Evolutionary conservation across 2,113 vertebrate genomes (phyloP).

Genomic region (Callospermophilus lateralis): DNA sequence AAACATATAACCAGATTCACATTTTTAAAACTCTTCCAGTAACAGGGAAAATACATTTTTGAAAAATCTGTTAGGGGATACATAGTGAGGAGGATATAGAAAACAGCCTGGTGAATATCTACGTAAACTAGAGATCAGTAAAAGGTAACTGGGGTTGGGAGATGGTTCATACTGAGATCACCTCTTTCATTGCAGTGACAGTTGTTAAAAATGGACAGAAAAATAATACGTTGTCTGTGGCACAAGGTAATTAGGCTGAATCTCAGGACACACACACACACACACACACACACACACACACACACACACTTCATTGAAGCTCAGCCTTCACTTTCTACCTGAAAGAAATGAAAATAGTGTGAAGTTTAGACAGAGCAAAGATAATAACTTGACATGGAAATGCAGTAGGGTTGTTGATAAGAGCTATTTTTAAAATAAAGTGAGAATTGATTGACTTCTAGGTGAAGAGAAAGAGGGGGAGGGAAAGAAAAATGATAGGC

Average conservation of each 20-base stretch:
- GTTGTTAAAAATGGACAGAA: slow-evolving; percentile 50
- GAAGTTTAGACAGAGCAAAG: slow-evolving; percentile 32
- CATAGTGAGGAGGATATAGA: background rate
- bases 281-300: too few relatives aligned
- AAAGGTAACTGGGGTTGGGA: background rate
- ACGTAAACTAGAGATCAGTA: slow-evolving; percentile 52
- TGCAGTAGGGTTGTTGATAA: background rate
- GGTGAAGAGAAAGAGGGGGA: background rate
- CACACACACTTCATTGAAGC: background rate
- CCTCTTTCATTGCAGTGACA: background rate
- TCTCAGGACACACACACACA: background rate
- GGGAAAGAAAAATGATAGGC: background rate
- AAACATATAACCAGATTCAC: slow-evolving; percentile 5
- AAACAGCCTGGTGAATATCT: slow-evolving; percentile 21
- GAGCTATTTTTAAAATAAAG: slow-evolving; percentile 15
- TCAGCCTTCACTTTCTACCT: background rate
- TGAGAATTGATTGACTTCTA: background rate
- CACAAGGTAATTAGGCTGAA: slow-evolving; percentile 50
- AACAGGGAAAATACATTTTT: slow-evolving; percentile 9
- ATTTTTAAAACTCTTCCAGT: slow-evolving; percentile 14
- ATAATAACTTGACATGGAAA: slow-evolving; percentile 32
- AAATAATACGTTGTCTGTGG: slow-evolving; percentile 43
- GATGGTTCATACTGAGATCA: background rate
- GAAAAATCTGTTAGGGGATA: slow-evolving; percentile 33
- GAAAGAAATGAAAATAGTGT: slow-evolving; percentile 56